Evolutionary conservation across 2,113 vertebrate species (phyloP).

Genomic region (pig (Sus scrofa)): DNA sequence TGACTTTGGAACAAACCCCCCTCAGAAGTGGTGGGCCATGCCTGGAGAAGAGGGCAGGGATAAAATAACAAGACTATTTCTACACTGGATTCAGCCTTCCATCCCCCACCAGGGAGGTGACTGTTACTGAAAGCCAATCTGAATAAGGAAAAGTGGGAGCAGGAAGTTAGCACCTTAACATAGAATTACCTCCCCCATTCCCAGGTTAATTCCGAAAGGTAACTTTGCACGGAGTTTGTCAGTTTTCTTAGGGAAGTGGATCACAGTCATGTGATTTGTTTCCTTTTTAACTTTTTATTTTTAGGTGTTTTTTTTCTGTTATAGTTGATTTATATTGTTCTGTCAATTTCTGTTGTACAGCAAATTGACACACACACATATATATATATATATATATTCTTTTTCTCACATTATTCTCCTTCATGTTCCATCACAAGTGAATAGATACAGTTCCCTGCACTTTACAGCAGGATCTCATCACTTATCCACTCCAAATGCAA

Average conservation of each 20-base stretch:
- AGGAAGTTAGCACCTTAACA: not conserved
- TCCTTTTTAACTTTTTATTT: too few species aligned
- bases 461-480: too few species aligned
- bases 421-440: too few species aligned
- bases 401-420: too few species aligned
- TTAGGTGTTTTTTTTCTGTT: too few species aligned
- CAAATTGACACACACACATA: too few species aligned
- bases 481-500: too few species aligned
- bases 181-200: not conserved
- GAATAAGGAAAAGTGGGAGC: not conserved
- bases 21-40: not conserved
- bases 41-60: not conserved
- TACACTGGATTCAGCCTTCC: not conserved
- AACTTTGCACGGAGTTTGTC: not conserved
- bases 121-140: not conserved
- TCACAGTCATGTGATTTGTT: not conserved
- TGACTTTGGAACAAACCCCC: not conserved
- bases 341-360: too few species aligned
- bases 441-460: too few species aligned
- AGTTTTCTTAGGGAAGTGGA: not conserved
- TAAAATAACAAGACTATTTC: not conserved
- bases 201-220: not conserved
- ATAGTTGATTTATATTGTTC: too few species aligned
- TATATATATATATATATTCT: too few species aligned
- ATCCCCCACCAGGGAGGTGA: not conserved